Evolutionary conservation across 2,888 invertebrate species (phyloP).

Genomic region (Tachystola acroxantha): DNA sequence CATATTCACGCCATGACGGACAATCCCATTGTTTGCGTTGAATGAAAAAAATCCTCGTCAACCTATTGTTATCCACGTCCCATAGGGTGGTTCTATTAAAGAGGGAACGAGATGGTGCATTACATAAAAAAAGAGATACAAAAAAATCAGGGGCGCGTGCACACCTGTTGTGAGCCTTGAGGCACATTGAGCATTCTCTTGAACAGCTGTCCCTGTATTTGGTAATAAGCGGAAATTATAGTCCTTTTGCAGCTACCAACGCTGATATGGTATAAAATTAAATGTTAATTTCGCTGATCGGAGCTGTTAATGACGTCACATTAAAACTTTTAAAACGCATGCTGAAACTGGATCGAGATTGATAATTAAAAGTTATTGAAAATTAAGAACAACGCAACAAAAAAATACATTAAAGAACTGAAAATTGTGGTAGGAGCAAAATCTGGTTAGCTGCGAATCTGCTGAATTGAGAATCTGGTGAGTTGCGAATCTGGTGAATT

Average conservation of each 20-base stretch:
- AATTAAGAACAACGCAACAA: too few relatives aligned
- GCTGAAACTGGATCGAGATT: too few relatives aligned
- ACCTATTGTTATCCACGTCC: slow-evolving; percentile 12
- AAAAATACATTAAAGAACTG: too few relatives aligned
- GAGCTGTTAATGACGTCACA: too few relatives aligned
- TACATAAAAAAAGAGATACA: slow-evolving; percentile 18
- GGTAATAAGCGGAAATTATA: slow-evolving; percentile 32
- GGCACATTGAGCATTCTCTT: not conserved
- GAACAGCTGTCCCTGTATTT: slow-evolving; percentile 47
- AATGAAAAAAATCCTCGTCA: slow-evolving; percentile 6
- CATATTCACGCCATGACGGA: slow-evolving; percentile 2
- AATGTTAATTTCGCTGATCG: too few relatives aligned
- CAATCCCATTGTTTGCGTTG: not conserved
- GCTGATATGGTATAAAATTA: too few relatives aligned
- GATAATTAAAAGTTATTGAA: too few relatives aligned
- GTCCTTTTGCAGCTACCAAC: not conserved
- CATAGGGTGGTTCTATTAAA: slow-evolving; percentile 16
- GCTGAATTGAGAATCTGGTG: too few relatives aligned
- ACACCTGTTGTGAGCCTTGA: slow-evolving; percentile 47
- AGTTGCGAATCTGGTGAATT: too few relatives aligned
- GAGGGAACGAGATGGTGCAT: slow-evolving; percentile 21
- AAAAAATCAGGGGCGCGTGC: slow-evolving; percentile 41
- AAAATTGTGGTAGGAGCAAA: too few relatives aligned
- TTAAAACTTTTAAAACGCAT: too few relatives aligned
- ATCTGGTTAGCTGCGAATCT: too few relatives aligned